Evolutionary conservation across 1,140 invertebrate genomes (phyloP).

Genomic region (Pogonognathellus flavescens): DNA sequence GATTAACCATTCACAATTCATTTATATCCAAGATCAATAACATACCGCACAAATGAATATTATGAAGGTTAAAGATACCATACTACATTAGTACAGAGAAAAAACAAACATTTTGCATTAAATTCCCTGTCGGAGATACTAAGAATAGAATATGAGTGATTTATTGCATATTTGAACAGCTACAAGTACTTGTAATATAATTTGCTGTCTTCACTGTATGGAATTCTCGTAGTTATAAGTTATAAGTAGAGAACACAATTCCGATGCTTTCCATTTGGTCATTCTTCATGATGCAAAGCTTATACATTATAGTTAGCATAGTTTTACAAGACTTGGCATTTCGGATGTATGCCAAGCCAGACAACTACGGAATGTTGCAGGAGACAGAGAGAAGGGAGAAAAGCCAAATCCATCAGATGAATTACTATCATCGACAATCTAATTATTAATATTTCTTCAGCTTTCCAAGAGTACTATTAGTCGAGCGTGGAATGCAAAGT

Average conservation of each 20-base stretch:
- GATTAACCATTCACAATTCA: too few relatives aligned
- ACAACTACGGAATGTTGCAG: background rate
- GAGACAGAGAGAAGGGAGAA: background rate
- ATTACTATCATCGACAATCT: background rate
- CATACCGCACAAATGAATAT: too few relatives aligned
- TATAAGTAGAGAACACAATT: background rate
- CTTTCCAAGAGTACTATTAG: background rate
- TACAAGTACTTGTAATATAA: too few relatives aligned
- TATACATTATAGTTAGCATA: background rate
- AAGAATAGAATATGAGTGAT: background rate
- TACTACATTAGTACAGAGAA: too few relatives aligned
- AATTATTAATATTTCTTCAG: background rate
- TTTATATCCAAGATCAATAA: too few relatives aligned
- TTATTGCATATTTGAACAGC: too few relatives aligned
- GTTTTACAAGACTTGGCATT: background rate
- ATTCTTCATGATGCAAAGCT: background rate
- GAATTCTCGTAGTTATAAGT: background rate
- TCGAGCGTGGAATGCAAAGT: too few relatives aligned
- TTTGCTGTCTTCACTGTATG: background rate
- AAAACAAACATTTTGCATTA: too few relatives aligned
- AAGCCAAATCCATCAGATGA: slow-evolving; percentile 14
- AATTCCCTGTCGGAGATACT: background rate
- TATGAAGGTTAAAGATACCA: too few relatives aligned
- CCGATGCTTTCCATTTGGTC: background rate
- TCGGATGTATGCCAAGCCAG: slow-evolving; percentile 21